These are phyloP conservation scores for Amblyopsis rosae DNA, from an alignment of 2,113 vertebrate genomes.

Conservation along the genomic window DNA sequence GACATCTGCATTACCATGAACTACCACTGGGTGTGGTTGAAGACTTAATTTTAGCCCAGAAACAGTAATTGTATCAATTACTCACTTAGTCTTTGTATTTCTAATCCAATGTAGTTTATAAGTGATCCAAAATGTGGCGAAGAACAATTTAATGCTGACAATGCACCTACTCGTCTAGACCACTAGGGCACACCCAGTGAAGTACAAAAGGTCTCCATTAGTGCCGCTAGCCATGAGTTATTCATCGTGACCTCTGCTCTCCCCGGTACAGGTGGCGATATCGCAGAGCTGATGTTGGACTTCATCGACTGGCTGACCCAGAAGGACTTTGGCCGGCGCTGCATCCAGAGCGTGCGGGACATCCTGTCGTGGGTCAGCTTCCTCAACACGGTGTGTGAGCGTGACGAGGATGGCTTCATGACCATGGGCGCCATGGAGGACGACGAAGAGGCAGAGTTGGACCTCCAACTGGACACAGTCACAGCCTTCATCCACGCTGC, in stretches of 20 bases:
- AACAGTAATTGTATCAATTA: no score
- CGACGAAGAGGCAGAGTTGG: slow-evolving; percentile 64
- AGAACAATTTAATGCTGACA: no score
- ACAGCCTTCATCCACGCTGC: slow-evolving; percentile 91
- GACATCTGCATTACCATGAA: neutral
- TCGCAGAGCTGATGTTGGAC: slow-evolving; percentile 92
- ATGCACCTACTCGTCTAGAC: no score
- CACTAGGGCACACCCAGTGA: no score
- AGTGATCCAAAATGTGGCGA: no score
- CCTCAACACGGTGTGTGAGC: slow-evolving; percentile 83
- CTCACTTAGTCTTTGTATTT: no score
- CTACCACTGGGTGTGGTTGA: neutral
- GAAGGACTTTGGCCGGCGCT: slow-evolving; percentile 90
- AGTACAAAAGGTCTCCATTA: no score
- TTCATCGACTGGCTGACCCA: slow-evolving; percentile 91
- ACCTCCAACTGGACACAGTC: slow-evolving; percentile 71
- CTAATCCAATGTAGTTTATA: no score
- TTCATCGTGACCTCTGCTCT: neutral
- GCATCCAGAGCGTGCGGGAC: slow-evolving; percentile 90
- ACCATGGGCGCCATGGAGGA: slow-evolving; percentile 63
- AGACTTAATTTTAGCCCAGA: no score
- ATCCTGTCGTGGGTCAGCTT: slow-evolving; percentile 93
- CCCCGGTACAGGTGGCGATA: slow-evolving; percentile 76
- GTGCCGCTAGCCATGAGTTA: neutral
- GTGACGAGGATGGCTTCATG: slow-evolving; percentile 64